Percentiles rank a stretch among this genome's conserved stretches.
These are phyloP conservation scores for Dipodomys ordii DNA, from an alignment of 2,113 vertebrate genomes.

Conservation along the genomic window DNA sequence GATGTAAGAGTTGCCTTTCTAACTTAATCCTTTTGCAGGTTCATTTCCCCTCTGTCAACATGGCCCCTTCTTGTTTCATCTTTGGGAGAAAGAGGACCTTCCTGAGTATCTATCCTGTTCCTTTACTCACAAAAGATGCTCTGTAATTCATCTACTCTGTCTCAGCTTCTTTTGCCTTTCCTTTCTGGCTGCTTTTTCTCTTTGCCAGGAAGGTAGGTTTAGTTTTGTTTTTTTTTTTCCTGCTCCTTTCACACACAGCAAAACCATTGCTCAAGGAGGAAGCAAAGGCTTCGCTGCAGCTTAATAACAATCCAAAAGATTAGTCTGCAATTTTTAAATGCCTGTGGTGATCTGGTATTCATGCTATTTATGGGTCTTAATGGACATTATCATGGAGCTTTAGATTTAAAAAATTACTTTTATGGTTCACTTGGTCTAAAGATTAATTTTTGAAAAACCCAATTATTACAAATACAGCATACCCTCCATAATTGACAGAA, in stretches of 20 bases:
- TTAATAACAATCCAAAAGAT: background rate
- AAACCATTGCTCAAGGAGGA: rapidly evolving
- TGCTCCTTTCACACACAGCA: too few species aligned
- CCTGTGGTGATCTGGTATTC: background rate
- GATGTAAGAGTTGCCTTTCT: background rate
- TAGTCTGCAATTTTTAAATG: background rate
- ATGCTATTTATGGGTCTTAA: background rate
- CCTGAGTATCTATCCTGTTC: background rate
- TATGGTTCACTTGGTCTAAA: background rate
- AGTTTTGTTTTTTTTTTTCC: background rate
- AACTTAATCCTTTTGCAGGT: background rate
- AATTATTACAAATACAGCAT: background rate
- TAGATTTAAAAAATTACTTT: conserved; percentile 29
- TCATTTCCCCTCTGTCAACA: background rate
- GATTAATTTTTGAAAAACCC: conserved; percentile 16
- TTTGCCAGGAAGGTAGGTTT: background rate
- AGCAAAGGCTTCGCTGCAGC: background rate
- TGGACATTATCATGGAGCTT: background rate
- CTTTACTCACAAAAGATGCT: too few species aligned
- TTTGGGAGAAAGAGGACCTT: background rate
- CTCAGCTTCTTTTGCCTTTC: background rate
- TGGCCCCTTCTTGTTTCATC: background rate
- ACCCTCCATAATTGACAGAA: background rate
- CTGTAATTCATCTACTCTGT: background rate
- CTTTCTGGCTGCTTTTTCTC: background rate